Base-by-base conservation (phyloP, 2,113 vertebrate species). In the Labeo catla region DNA sequence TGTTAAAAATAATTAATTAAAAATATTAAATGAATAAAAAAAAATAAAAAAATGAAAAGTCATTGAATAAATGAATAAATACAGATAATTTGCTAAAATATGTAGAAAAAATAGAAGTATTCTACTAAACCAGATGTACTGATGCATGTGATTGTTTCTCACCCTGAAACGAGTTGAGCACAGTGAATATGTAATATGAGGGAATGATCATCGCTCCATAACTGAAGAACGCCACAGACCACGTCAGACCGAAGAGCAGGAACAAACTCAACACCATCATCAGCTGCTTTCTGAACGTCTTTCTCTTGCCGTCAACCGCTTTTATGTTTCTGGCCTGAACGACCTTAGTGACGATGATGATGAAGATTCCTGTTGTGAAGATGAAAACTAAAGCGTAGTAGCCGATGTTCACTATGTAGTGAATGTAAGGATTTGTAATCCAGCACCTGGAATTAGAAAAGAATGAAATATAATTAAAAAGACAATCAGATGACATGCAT, bases 151-250 rank as follows among this genome's bases (percentile, higher is more conserved):
- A 43, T 19, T 39, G 16, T 12, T 43, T 28, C 84, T n/a, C 49
- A 93, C 93, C 92, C 92, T 94, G 91, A 83, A 93, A 91, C 13
- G 90, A 85, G 87, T 93, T 93, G 57, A 91, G 81, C 80, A 93
- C 89, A 86, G 84, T 89, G 28, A 93, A 93, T 61, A 92, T 90
- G 43, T 91, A 93, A 86, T 91, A 92, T n/a, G 90, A 91, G 0
- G 89, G 1, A 0, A 87, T 0, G 59, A 73, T 0, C 78, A 93
- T 34, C 50, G 88, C 39, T 16, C 92, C 91, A 0, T 87, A 36
- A 86, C 88, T 92, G 84, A 93, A 91, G 80, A 93, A 93, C 4
- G 91, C 90, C 21, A 93, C 88, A 4, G 76, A 91, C 93, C 92
- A 93, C 70, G 90, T 90, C 81, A 94, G 79, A 28, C 92, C 93